Evolutionary conservation across 2,888 invertebrate species (phyloP).

Genomic region (Busseola fusca): DNA sequence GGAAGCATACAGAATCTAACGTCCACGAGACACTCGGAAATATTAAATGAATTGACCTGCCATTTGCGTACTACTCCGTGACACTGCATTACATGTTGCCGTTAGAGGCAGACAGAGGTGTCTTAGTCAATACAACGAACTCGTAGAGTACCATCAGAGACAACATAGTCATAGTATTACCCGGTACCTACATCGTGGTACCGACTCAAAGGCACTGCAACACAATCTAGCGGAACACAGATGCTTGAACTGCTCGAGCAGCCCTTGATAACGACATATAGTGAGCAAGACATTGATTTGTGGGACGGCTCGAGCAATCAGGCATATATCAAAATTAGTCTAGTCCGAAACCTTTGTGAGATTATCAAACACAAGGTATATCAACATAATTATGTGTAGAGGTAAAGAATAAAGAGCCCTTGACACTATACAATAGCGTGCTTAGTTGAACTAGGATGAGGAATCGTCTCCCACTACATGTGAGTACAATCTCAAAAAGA

Average conservation of each 20-base stretch:
- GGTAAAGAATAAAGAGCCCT: not conserved
- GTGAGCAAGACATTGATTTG: constrained; percentile 44
- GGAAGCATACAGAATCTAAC: not conserved
- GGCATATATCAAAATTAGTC: constrained; percentile 8
- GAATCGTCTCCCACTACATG: not conserved
- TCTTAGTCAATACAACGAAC: not conserved
- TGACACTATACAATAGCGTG: constrained; percentile 1
- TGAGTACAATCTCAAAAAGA: not conserved
- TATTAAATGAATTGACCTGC: constrained; percentile 7
- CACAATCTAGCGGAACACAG: constrained; percentile 32
- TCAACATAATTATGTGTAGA: not conserved
- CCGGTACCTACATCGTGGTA: not conserved
- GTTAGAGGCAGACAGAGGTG: not conserved
- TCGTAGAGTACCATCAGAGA: not conserved
- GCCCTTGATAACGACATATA: constrained; percentile 46
- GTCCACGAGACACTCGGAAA: not conserved
- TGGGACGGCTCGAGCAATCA: constrained; percentile 18
- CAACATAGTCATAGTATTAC: not conserved
- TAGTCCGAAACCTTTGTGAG: constrained; percentile 6
- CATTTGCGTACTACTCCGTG: constrained; percentile 25
- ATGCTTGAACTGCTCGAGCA: constrained; percentile 13
- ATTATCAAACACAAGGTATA: constrained; percentile 1
- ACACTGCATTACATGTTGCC: constrained; percentile 6
- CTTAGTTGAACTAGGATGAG: not conserved
- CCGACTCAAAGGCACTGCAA: constrained; percentile 49